Evolutionary conservation across 2,113 vertebrate species (phyloP), one percentile per base, ranked within the genome.

Genomic region (Ictalurus punctatus): DNA sequence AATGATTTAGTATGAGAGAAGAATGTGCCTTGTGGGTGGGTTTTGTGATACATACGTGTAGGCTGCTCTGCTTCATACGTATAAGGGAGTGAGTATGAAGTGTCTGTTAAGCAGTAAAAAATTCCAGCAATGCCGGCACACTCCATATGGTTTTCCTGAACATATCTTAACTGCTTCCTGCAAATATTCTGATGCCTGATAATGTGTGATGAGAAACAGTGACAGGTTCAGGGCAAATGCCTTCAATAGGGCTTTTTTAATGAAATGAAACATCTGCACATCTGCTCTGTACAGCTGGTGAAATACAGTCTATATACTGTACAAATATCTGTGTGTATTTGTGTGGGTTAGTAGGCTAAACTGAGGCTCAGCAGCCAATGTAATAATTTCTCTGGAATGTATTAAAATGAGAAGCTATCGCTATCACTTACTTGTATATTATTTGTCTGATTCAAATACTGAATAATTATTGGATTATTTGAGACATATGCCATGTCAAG

Each of bases 1-100:
- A 87, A 85, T 89, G 37, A 90, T 61, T 85, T 69, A 63, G 16
- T 52, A 86, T 91, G 25, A 23, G 83, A 14, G 13, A 79, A 63
- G 86, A 90, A 91, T 91, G 84, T 85, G 88, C 84, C 86, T 83
- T 91, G 54, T 87, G 84, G 44, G 81, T 80, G n/a, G 34, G 9
- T 63, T 88, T 25, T 81, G 37, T 87, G 48, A 86, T 52, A n/a
- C 40, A 85, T 48, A 82, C 59, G 34, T 83, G 87, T 80, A 59
- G 67, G 74, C 74, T 91, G 84, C 80, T 79, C 63, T 83, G 58
- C 74, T 85, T 91, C 80, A 81, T 79, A 81, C 84, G 73, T 85
- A 44, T 90, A 74, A 86, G 87, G 87, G 81, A 88, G 89, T 85
- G 81, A 88, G 89, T 83, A 25, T n/a, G 48, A 58, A 54, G 61